A percentile compares a stretch with the other conserved stretches of the same genome.
phyloP scores from a whole-genome alignment of 2,888 invertebrate genomes.

The Pseudoips prasinana region DNA sequence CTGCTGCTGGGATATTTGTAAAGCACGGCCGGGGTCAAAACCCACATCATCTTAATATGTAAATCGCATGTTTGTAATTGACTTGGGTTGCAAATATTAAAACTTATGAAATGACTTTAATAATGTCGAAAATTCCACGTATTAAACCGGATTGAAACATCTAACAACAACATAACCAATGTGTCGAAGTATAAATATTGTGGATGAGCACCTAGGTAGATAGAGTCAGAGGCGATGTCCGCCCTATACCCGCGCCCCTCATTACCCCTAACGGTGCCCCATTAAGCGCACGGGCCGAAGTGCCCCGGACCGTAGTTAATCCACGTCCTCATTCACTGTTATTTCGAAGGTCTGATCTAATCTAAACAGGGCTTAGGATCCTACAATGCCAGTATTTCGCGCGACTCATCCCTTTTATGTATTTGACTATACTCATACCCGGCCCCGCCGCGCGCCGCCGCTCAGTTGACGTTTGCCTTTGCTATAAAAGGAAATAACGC shows the following conservation, averaged over 20 bases:
- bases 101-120: too few relatives aligned
- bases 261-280: slow-evolving; percentile 77
- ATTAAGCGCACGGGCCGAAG: slow-evolving; percentile 79
- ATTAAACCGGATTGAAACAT: background rate
- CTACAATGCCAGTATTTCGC: slow-evolving; percentile 78
- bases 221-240: slow-evolving; percentile 36
- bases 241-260: slow-evolving; percentile 65
- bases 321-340: slow-evolving; percentile 82
- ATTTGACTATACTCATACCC: slow-evolving; percentile 70
- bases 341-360: slow-evolving; percentile 82
- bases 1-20: slow-evolving; percentile 59
- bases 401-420: slow-evolving; percentile 79
- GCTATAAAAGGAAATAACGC: slow-evolving; percentile 73
- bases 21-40: slow-evolving; percentile 41
- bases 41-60: slow-evolving; percentile 36
- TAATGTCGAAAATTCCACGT: too few relatives aligned
- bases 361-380: slow-evolving; percentile 81
- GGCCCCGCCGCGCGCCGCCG: slow-evolving; percentile 52
- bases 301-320: slow-evolving; percentile 81
- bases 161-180: slow-evolving; percentile 1
- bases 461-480: slow-evolving; percentile 66
- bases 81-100: too few relatives aligned
- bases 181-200: slow-evolving; percentile 45
- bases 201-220: slow-evolving; percentile 43
- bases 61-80: slow-evolving; percentile 11